Evolutionary conservation across 2,888 invertebrate genomes (phyloP), one percentile per base, ranked within the genome.

Genomic region (Eledona agricola): DNA sequence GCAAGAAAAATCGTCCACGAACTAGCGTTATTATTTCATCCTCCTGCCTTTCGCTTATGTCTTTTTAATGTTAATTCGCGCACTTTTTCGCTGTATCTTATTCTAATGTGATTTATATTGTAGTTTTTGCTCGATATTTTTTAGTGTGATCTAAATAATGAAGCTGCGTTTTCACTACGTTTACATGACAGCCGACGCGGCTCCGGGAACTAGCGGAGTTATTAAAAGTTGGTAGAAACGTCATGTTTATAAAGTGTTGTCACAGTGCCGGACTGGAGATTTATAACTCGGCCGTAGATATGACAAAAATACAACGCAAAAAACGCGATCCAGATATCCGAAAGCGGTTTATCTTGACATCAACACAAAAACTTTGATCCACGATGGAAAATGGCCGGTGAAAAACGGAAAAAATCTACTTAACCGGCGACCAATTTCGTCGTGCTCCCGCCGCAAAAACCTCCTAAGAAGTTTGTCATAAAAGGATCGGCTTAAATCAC

Each of bases 81-180:
- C 42, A 42, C 29, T 42, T 22, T 31, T 10, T 20, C 22, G 7
- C 10, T 37, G 37, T 22, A 22, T 20, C 13, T 42, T 42, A 42
- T 42, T 42, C 20, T 29, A 31, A 29, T 42, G 29, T 29, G 42
- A 42, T 42, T 42, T 42, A 42, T 42, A 42, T 15, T 5, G 5
- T 9, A 15, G 4, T 42, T 42, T 42, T 42, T 31, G 42, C 42
- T 42, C 31, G 13, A 31, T 42, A 40, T 6, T 40, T 12, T 19
- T 19, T 17, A 35, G 15, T 12, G n/a, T n/a, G n/a, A n/a, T n/a
- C 26, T 15, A 26, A 38, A 38, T 38, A 38, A 38, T 38, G 38
- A 38, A 26, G 26, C 26, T 38, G 38, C 25, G 15, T 23, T n/a
- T n/a, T 35, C 12, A 11, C 13, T 16, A 10, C 6, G 10, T 23